A percentile compares a stretch with the other conserved stretches of the same genome.
These are phyloP conservation scores for Hafferia zeledoni DNA, from an alignment of 2,797 vertebrate species.

Conservation along the genomic window DNA sequence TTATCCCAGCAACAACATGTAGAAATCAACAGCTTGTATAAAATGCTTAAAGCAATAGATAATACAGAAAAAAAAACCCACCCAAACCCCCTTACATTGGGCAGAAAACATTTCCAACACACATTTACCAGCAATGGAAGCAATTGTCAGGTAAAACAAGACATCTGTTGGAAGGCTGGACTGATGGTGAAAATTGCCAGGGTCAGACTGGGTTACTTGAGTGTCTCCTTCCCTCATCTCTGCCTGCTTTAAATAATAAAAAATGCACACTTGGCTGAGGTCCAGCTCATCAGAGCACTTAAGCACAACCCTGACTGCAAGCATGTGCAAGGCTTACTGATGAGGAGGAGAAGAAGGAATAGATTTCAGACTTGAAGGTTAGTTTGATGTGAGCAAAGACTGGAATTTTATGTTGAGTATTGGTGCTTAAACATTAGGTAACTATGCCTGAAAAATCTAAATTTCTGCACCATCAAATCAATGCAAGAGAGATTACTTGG, in stretches of 20 bases:
- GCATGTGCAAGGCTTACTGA: not conserved
- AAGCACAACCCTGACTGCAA: not conserved
- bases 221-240: not conserved
- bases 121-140: not conserved
- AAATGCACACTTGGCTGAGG: conserved; percentile 22
- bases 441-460: not conserved
- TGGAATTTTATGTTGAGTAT: not conserved
- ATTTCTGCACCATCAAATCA: not conserved
- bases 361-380: not conserved
- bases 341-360: not conserved
- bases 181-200: not conserved
- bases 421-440: not conserved
- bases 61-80: not conserved
- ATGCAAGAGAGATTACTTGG: not conserved
- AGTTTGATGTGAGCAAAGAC: not conserved
- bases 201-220: not conserved
- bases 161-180: not conserved
- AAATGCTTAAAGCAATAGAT: not conserved
- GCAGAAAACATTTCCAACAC: not conserved
- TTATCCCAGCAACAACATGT: not conserved
- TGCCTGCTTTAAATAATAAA: conserved; percentile 34
- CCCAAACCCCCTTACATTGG: not conserved
- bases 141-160: not conserved
- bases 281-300: conserved; percentile 42
- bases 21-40: not conserved